Evolutionary conservation across 2,888 invertebrate species (phyloP), one percentile per base, ranked within the genome.

Genomic region (Watsonalla cultraria): DNA sequence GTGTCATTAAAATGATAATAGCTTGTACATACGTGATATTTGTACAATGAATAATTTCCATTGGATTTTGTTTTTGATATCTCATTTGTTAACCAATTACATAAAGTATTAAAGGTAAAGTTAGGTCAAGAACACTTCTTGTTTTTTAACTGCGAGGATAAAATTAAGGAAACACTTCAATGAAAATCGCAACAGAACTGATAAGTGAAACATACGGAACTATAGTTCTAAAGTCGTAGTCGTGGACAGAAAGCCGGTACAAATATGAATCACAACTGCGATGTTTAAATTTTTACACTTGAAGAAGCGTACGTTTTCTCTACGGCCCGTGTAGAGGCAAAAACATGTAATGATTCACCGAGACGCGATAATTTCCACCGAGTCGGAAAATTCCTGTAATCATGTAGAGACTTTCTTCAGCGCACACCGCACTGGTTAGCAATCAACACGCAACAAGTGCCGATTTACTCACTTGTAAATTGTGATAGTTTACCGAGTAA

Each of bases 301-400:
- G 64, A 61, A 59, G 61, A 64, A 60, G 56, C 55, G 58, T 60
- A 56, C 66, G 75, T 82, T 86, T 86, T 87, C 85, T 82, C 86
- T 73, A 70, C 71, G 62, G 64, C 56, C 64, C 63, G 65, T 64
- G 70, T 57, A 56, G 64, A 66, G 62, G 82, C 80, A 87, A 85
- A 89, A 86, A 87, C 77, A 71, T 66, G 62, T 80, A 84, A 84
- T 86, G 87, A 88, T 83, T 85, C 85, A 86, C 74, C 72, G 76
- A 78, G 80, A 77, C 84, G 85, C 84, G 84, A 86, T 83, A 80
- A 78, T 82, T 88, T 84, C 82, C 85, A 89, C 73, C 86, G 79
- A 85, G 69, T 83, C 84, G 90, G 90, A 90, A 90, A 90, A 90
- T 90, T 90, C 89, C 86, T 89, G 85, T 84, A 81, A 86, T 84